These are phyloP conservation scores for Papio anubis DNA, from an alignment of 2,113 vertebrate species.

Conservation along the genomic window DNA sequence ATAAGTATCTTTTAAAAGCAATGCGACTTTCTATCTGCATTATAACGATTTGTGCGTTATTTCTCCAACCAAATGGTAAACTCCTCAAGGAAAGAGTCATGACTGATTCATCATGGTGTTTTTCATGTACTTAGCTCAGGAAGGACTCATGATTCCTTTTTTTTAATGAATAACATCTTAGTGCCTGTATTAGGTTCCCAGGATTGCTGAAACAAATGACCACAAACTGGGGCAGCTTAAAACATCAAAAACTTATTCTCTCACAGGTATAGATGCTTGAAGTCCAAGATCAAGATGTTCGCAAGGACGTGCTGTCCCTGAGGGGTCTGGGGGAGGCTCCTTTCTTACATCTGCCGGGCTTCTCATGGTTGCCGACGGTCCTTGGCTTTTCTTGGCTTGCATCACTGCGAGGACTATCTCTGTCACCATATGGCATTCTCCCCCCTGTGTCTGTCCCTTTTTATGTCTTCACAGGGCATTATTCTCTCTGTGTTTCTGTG, in stretches of 20 bases:
- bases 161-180: neutral
- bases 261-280: neutral
- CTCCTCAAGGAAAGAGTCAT: neutral
- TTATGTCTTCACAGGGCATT: neutral
- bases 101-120: neutral
- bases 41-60: neutral
- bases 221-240: neutral
- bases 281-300: neutral
- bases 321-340: accelerated
- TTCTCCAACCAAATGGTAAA: neutral
- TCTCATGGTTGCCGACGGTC: neutral
- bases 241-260: neutral
- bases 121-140: neutral
- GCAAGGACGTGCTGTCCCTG: neutral
- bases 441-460: neutral
- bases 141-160: neutral
- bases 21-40: neutral
- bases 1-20: neutral
- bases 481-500: neutral
- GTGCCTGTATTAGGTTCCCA: neutral
- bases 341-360: neutral
- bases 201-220: neutral
- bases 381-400: neutral
- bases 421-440: accelerated
- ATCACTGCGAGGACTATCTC: neutral